Evolutionary conservation across 2,888 invertebrate species (phyloP), one percentile per base, ranked within the genome.

Genomic region (Clitarchus hookeri): DNA sequence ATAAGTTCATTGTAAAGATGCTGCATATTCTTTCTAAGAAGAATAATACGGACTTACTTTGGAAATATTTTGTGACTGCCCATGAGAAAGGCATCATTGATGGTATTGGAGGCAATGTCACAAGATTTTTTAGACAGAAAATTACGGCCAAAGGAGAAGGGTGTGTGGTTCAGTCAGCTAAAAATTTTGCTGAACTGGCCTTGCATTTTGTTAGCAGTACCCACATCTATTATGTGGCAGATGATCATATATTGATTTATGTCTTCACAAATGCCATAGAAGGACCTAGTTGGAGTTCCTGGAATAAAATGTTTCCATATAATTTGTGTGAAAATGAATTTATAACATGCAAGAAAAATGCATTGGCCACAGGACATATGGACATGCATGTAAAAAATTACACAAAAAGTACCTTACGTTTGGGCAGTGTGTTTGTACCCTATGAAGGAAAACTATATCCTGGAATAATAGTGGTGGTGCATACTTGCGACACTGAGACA

Each of bases 1-100:
- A 82, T 82, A 82, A 82, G 19, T 82, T 23, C 82, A 82, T 36
- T 13, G 82, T 82, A 82, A 82, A 82, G 25, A 12, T 44, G n/a
- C 36, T 82, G 27, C 23, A 26, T 4, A 36, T 82, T 4, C 36
- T 82, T 26, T 26, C 82, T 27, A 16, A 82, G n/a, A 36, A 36
- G 23, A 6, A 36, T 23, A 82, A 36, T 6, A 82, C 8, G 19
- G 23, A 3, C 13, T 82, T 12, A 12, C 8, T 26, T 36, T 82
- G 82, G 82, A 36, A 36, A n/a, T 82, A 82, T 16, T 82, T 82
- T 82, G 82, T 36, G 1, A 82, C 82, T 4, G 16, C 82, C 23
- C 82, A 80, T 80, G 80, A 26, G 27, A 80, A 80, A 80, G 80
- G 80, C 16, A 23, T 26, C 11, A 23, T 82, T 23, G 82, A 82